These are phyloP conservation scores for Halcyon leucocephala DNA, from an alignment of 2,797 vertebrate species.

Conservation along the genomic window DNA sequence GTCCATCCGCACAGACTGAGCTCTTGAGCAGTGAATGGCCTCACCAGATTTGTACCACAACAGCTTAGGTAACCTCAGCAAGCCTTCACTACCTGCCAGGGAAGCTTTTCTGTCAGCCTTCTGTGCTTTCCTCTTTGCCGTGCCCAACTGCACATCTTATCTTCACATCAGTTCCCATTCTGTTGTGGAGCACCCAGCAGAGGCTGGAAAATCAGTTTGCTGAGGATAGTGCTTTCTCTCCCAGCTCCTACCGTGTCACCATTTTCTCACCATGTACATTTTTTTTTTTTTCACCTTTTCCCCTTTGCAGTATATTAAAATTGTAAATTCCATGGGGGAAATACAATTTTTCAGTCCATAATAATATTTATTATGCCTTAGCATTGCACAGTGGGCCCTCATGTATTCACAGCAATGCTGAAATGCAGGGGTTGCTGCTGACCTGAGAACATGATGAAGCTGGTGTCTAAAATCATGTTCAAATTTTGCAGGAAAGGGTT, in stretches of 20 bases:
- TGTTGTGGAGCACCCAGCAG: background rate
- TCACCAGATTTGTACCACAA: background rate
- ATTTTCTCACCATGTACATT: background rate
- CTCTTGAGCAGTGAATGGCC: background rate
- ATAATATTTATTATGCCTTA: background rate
- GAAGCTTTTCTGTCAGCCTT: background rate
- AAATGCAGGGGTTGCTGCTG: background rate
- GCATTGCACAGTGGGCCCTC: background rate
- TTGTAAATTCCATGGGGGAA: background rate
- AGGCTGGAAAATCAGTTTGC: background rate
- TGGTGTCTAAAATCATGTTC: background rate
- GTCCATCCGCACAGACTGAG: background rate
- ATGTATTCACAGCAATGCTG: background rate
- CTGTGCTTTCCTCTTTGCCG: background rate
- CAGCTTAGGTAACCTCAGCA: background rate
- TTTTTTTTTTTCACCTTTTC: background rate
- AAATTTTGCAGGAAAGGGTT: background rate
- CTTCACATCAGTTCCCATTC: background rate
- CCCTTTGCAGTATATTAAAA: background rate
- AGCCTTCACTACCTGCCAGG: background rate
- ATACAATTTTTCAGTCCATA: background rate
- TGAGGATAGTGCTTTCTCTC: background rate
- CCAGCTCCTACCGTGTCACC: background rate
- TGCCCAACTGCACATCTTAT: rapidly evolving
- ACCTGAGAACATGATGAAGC: background rate